Conservation (phyloP, 2,888 invertebrate species). For the Trissolcus brochymenae region DNA sequence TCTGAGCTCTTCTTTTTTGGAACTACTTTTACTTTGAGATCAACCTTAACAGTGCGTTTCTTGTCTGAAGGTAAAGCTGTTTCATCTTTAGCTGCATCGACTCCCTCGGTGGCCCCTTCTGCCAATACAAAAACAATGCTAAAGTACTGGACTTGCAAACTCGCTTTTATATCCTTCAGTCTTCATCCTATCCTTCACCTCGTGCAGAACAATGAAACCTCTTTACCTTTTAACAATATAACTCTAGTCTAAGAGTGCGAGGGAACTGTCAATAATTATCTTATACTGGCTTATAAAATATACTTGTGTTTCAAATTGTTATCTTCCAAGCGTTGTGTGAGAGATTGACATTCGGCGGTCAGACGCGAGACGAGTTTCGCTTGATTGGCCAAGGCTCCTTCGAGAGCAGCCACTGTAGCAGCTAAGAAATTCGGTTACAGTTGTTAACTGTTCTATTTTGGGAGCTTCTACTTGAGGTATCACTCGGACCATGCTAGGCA, state of each 20-base stretch:
- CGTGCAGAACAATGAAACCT: constrained; percentile 48
- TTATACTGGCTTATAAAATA: constrained; percentile 25
- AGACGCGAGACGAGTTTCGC: constrained; percentile 95
- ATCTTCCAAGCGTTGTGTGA: constrained; percentile 93
- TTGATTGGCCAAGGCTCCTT: constrained; percentile 93
- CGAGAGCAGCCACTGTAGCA: constrained; percentile 92
- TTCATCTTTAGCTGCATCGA: constrained; percentile 66
- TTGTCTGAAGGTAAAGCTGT: constrained; percentile 70
- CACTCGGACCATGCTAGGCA: constrained; percentile 72
- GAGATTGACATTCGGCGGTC: constrained; percentile 90
- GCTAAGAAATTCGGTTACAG: constrained; percentile 80
- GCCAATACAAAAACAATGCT: constrained; percentile 71
- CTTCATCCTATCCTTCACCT: constrained; percentile 4
- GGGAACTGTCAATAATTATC: constrained; percentile 4
- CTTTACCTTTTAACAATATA: constrained; percentile 46
- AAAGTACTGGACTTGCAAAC: constrained; percentile 29
- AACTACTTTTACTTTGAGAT: constrained; percentile 74
- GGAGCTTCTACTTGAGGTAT: background rate
- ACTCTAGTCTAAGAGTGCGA: constrained; percentile 48
- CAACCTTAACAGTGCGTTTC: constrained; percentile 74
- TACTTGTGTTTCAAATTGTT: constrained; percentile 93
- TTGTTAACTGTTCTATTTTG: constrained; percentile 21
- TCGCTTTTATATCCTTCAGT: constrained; percentile 47
- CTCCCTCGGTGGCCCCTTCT: constrained; percentile 69
- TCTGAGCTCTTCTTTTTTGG: constrained; percentile 72